Evolutionary conservation across 2,113 vertebrate genomes (phyloP), one percentile per base, ranked within the genome.

Genomic region (Symphodus melops): DNA sequence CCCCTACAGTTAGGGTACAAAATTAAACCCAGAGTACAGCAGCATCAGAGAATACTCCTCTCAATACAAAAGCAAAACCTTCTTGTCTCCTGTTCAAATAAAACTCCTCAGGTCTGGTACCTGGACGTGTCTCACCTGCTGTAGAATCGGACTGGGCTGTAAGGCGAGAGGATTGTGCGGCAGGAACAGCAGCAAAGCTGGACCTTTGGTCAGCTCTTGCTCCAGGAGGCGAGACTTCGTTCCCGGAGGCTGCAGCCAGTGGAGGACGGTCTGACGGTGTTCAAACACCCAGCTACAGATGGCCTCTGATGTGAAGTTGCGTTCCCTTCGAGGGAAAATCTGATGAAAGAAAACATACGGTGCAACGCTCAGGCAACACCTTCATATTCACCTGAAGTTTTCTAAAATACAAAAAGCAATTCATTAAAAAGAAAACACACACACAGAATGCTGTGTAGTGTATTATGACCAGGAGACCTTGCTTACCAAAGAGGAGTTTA

Each of bases 191-290:
- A 99, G 93, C 52, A 99, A 95, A 0, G 98, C 98, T 0, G 98
- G 96, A 48, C 98, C 98, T 90, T 97, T 98, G 79, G 88, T 95
- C 77, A 99, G 94, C 82, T 99, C 98, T 0, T 92, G 94, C 79
- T 99, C 95, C 57, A 99, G 89, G 33, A 96, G 90, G 36, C 95
- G 95, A 70, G 98, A 99, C 94, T 99, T 99, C 25, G 95, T 96
- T 19, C 96, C 96, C 0, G 95, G 96, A 0, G 96, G 97, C 77
- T 94, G 95, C 79, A 99, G 93, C 98, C 98, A 99, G 10, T 89
- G 93, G 25, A 99, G 67, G 8, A 98, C 81, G 0, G 60, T 92
- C 92, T 99, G 96, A 1, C 77, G 85, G 79, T 99, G 95, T 68
- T 98, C 95, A 48, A 96, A 94, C 81, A 96, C 96, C 98, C 97